Evolutionary conservation across 2,113 vertebrate genomes (phyloP).

Genomic region (Gasterosteus nipponicus): DNA sequence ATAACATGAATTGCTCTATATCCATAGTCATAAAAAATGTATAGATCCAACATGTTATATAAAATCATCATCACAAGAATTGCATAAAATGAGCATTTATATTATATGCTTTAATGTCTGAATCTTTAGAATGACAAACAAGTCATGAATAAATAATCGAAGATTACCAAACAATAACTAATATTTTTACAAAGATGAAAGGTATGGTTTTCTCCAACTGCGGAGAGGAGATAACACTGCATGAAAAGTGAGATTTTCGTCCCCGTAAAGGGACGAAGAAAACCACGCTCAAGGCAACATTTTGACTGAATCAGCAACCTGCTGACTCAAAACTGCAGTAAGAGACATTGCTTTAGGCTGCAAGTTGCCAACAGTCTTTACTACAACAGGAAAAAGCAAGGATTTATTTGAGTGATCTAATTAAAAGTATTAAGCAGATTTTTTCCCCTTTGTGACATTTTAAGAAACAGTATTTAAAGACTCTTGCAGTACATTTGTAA

Average conservation of each 20-base stretch:
- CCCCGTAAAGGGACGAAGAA: background rate
- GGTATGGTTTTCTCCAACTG: background rate
- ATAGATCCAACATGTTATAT: background rate
- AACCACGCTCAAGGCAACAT: background rate
- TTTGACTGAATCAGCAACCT: slow-evolving; percentile 18
- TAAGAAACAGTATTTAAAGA: slow-evolving; percentile 20
- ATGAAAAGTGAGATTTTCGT: too few relatives aligned
- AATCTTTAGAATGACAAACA: background rate
- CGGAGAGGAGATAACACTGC: background rate
- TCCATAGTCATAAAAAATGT: background rate
- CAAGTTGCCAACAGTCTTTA: slow-evolving; percentile 23
- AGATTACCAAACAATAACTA: background rate
- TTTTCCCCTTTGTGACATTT: slow-evolving; percentile 31
- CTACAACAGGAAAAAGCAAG: slow-evolving; percentile 15
- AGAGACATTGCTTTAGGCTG: slow-evolving; percentile 26
- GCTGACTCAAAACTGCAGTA: background rate
- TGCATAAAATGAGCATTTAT: background rate
- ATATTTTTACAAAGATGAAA: slow-evolving; percentile 16
- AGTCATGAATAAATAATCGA: background rate
- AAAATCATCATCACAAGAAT: background rate
- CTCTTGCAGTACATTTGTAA: background rate
- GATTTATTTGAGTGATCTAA: slow-evolving; percentile 60
- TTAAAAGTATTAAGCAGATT: slow-evolving; percentile 61
- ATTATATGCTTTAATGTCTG: background rate
- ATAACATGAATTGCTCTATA: background rate